Evolutionary conservation across 2,113 vertebrate species (phyloP).

Genomic region (Neomonachus schauinslandi): DNA sequence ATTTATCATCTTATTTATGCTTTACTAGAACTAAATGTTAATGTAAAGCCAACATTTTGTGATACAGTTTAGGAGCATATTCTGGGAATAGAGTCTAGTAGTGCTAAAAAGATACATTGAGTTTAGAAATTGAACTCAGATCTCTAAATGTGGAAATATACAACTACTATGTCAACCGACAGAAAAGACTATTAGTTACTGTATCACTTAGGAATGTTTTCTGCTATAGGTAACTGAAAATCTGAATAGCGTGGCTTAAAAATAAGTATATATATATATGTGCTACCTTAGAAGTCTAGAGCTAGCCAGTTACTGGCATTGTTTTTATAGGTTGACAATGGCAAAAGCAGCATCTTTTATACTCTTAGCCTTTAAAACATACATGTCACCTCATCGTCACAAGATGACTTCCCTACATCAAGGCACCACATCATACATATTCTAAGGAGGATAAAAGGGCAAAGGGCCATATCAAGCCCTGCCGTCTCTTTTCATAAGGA

Average conservation of each 20-base stretch:
- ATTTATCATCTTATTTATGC: neutral
- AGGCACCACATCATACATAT: neutral
- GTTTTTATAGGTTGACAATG: neutral
- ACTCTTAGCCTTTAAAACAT: neutral
- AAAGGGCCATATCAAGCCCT: neutral
- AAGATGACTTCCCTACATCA: neutral
- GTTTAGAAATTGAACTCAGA: neutral
- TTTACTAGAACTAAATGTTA: slow-evolving; percentile 34
- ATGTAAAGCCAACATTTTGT: slow-evolving; percentile 32
- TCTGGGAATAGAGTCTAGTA: neutral
- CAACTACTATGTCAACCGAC: neutral
- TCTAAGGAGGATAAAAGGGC: neutral
- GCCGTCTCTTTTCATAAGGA: slow-evolving; percentile 22
- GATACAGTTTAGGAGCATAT: neutral
- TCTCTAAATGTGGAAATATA: neutral
- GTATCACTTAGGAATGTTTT: neutral
- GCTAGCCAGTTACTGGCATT: neutral
- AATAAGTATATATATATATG: neutral
- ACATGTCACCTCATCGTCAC: neutral
- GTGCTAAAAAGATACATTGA: neutral
- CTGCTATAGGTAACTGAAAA: neutral
- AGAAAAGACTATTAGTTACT: neutral
- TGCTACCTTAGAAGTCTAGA: neutral
- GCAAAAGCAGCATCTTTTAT: neutral
- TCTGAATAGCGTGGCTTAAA: neutral